Evolutionary conservation across 2,888 invertebrate species (phyloP).

Genomic region (Netelia melanura): DNA sequence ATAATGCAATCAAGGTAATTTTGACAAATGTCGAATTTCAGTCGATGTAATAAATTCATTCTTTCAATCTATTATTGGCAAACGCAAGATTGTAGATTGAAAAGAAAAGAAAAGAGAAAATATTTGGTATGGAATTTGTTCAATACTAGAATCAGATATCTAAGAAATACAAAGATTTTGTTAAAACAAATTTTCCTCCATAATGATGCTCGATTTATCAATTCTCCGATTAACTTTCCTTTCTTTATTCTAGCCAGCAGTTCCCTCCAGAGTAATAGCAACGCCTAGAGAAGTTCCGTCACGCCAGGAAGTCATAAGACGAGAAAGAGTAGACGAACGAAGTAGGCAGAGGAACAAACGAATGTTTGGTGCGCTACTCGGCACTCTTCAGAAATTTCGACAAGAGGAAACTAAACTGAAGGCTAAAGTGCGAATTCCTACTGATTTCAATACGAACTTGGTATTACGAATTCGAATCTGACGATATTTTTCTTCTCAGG

Average conservation of each 20-base stretch:
- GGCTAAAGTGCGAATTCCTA: conserved; percentile 87
- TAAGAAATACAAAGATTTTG: too few species aligned
- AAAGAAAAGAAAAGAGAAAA: too few species aligned
- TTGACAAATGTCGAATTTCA: conserved; percentile 22
- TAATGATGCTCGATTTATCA: too few species aligned
- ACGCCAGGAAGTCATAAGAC: conserved; percentile 91
- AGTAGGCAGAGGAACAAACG: conserved; percentile 94
- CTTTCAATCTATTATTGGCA: too few species aligned
- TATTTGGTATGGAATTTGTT: too few species aligned
- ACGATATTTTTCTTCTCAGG: conserved; percentile 84
- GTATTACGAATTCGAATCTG: conserved; percentile 2
- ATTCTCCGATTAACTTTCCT: too few species aligned
- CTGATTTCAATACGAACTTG: background rate
- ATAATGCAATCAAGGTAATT: conserved; percentile 77
- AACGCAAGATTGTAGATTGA: too few species aligned
- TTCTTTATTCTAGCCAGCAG: conserved; percentile 85
- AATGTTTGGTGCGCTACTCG: conserved; percentile 98
- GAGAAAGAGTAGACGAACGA: conserved; percentile 94
- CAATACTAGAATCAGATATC: too few species aligned
- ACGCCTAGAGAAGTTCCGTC: conserved; percentile 93
- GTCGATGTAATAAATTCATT: background rate
- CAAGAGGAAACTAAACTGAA: conserved; percentile 96
- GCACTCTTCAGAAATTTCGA: conserved; percentile 97
- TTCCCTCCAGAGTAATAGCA: conserved; percentile 93
- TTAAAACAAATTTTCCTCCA: too few species aligned